These are phyloP conservation scores for Sapayoa aenigma DNA, from an alignment of 2,113 vertebrate genomes.

Conservation along the genomic window DNA sequence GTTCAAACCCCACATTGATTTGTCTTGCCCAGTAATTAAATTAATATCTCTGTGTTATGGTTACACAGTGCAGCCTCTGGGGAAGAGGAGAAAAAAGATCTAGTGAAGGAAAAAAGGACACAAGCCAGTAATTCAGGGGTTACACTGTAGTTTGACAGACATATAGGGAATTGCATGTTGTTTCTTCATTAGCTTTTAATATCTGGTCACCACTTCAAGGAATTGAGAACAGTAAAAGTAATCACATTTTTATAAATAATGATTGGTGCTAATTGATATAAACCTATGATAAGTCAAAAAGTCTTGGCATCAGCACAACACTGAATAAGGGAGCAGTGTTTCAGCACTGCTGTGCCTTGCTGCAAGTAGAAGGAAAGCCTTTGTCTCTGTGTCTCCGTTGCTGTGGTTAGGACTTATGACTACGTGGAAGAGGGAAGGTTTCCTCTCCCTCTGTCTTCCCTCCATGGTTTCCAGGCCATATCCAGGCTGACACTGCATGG, in stretches of 20 bases:
- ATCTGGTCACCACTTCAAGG: neutral
- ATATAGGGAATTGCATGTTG: neutral
- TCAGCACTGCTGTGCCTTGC: neutral
- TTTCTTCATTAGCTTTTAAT: neutral
- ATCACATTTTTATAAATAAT: neutral
- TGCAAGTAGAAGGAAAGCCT: neutral
- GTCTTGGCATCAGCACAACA: neutral
- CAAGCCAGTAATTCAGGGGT: neutral
- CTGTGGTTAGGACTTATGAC: neutral
- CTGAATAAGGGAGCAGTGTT: neutral
- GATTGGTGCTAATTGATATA: neutral
- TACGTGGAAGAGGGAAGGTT: neutral
- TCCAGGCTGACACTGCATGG: accelerated
- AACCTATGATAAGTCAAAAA: neutral
- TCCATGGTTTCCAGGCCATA: neutral
- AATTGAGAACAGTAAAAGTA: neutral
- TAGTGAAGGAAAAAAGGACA: neutral
- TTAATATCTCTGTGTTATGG: neutral
- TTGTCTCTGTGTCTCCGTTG: accelerated
- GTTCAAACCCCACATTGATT: conserved; percentile 22
- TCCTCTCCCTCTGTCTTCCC: neutral
- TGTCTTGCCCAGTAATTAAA: neutral
- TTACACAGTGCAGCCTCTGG: neutral
- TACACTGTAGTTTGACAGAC: neutral
- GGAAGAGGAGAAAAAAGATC: neutral